A percentile compares a stretch with the other conserved stretches of the same genome.
Conservation (phyloP, 1,140 invertebrate species). For the Caenorhabditis latens region DNA sequence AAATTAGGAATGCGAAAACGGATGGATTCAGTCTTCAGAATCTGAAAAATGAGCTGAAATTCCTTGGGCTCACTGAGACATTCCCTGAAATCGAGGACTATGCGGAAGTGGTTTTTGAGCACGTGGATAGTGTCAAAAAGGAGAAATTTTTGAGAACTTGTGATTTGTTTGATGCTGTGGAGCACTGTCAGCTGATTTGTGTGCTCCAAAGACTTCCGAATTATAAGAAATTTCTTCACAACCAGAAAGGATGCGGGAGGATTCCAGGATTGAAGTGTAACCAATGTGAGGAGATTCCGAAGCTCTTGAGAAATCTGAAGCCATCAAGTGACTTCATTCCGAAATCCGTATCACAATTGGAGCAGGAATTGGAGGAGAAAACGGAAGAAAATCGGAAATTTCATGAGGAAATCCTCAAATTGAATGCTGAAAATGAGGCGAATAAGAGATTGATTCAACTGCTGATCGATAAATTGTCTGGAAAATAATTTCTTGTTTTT, state of each 20-base stretch:
- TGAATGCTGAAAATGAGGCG: too few species aligned
- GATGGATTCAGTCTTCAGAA: not conserved
- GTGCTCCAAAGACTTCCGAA: conserved; percentile 83
- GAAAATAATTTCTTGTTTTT: too few species aligned
- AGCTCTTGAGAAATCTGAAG: too few species aligned
- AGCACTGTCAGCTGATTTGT: conserved; percentile 81
- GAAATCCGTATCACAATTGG: not conserved
- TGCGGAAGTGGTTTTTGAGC: not conserved
- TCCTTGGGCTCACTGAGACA: not conserved
- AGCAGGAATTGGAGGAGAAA: too few species aligned
- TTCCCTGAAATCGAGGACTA: not conserved
- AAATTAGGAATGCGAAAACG: not conserved
- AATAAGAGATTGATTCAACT: too few species aligned
- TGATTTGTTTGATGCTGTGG: conserved; percentile 84
- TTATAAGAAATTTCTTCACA: not conserved
- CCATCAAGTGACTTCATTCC: too few species aligned
- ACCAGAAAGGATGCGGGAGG: not conserved
- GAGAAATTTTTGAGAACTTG: conserved; percentile 83
- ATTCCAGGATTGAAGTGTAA: not conserved
- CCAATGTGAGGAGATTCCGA: not conserved
- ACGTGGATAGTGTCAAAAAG: conserved; percentile 59
- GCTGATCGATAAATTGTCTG: too few species aligned
- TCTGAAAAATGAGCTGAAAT: not conserved
- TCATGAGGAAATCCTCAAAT: too few species aligned
- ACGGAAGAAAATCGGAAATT: too few species aligned